Percentiles rank a stretch among this genome's conserved stretches.
Conservation (phyloP, 2,888 invertebrate species). For the Priocnemis perturbator region DNA sequence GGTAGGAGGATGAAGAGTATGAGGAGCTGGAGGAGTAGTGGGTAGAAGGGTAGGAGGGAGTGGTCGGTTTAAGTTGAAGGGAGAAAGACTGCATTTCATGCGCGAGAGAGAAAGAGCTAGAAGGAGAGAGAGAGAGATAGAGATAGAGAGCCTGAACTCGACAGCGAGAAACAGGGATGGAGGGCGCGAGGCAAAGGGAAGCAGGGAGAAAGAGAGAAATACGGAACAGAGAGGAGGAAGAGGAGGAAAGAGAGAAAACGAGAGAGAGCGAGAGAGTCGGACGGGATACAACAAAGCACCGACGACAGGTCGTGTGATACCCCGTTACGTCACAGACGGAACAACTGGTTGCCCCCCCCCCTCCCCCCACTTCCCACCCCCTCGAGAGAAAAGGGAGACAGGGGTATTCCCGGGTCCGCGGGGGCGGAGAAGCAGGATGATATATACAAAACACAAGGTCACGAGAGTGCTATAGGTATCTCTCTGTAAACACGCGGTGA, state of each 20-base stretch:
- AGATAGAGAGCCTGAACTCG: no score
- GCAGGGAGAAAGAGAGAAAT: background rate
- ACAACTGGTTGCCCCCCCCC: constrained; percentile 75
- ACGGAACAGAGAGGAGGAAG: background rate
- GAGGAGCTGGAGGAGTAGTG: background rate
- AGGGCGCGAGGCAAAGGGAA: background rate
- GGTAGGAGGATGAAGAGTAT: background rate
- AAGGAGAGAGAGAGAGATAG: constrained; percentile 11
- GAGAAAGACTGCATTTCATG: constrained; percentile 7
- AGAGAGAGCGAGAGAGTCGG: constrained; percentile 31
- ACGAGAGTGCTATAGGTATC: constrained; percentile 68
- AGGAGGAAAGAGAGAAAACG: constrained; percentile 3
- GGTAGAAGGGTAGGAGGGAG: background rate
- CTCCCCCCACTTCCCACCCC: no score
- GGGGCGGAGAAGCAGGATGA: constrained; percentile 46
- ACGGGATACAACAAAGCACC: constrained; percentile 55
- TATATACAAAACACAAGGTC: constrained; percentile 72
- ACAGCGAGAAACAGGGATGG: constrained; percentile 14
- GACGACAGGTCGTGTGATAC: constrained; percentile 63
- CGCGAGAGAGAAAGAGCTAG: background rate
- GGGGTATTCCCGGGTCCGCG: constrained; percentile 48
- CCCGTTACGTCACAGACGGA: constrained; percentile 72
- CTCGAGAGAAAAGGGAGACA: constrained; percentile 16
- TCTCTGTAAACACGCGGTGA: constrained; percentile 71
- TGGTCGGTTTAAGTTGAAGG: background rate